These are phyloP conservation scores for Prenolepis imparis DNA, from an alignment of 2,888 invertebrate species.

Conservation along the genomic window DNA sequence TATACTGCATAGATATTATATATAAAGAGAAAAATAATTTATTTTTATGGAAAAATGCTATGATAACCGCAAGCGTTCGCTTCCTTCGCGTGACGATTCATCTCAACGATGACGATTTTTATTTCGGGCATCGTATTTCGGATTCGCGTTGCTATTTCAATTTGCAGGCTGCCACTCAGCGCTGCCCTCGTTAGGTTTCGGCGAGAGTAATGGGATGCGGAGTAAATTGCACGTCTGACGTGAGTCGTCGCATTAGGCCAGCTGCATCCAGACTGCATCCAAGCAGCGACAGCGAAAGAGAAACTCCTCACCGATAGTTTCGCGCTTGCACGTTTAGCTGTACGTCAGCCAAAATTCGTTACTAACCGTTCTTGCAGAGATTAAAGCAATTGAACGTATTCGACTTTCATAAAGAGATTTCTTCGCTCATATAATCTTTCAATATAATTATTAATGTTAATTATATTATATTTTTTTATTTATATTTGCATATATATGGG, in stretches of 20 bases:
- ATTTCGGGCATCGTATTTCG: slow-evolving; percentile 27
- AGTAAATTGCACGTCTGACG: slow-evolving; percentile 66
- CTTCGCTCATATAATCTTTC: background rate
- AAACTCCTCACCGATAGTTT: slow-evolving; percentile 44
- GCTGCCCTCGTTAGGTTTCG: slow-evolving; percentile 60
- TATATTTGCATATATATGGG: background rate
- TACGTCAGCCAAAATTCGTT: slow-evolving; percentile 39
- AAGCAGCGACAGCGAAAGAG: slow-evolving; percentile 29
- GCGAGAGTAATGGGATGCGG: slow-evolving; percentile 53
- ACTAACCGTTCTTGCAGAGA: background rate
- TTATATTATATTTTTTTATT: background rate
- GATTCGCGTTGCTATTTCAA: slow-evolving; percentile 64
- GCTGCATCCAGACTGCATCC: slow-evolving; percentile 44
- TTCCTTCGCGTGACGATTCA: background rate
- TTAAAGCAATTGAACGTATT: background rate
- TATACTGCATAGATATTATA: background rate
- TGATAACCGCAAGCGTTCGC: background rate
- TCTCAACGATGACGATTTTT: slow-evolving; percentile 35
- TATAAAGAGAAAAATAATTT: background rate
- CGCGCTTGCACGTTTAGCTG: slow-evolving; percentile 14
- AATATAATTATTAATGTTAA: background rate
- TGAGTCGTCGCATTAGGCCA: slow-evolving; percentile 64
- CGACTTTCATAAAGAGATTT: background rate
- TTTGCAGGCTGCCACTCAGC: slow-evolving; percentile 65
- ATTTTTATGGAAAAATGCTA: background rate